Conservation (phyloP, 1,140 invertebrate species). For the Rhysida immarginata region DNA sequence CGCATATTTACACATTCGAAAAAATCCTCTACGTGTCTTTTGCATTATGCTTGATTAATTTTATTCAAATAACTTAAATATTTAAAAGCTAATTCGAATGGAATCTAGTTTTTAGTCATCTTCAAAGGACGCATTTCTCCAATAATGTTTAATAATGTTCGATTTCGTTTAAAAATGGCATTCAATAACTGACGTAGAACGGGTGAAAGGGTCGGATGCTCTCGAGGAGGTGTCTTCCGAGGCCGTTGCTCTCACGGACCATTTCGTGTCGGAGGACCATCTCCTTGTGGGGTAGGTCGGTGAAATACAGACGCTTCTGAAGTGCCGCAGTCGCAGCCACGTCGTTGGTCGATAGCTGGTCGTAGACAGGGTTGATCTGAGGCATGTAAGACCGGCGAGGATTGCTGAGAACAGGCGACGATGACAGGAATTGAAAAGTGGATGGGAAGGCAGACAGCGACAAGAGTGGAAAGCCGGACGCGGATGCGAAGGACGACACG, state of each 20-base stretch:
- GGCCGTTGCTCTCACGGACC: slow-evolving; percentile 5
- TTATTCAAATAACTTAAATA: no score
- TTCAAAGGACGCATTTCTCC: no score
- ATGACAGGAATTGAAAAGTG: no score
- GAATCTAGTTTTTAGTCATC: no score
- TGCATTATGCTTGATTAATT: no score
- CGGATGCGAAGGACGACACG: no score
- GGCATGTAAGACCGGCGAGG: neutral
- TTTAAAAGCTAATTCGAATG: no score
- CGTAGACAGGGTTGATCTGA: neutral
- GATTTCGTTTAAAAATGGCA: neutral
- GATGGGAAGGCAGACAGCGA: no score
- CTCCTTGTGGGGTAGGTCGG: neutral
- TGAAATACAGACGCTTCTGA: slow-evolving; percentile 2
- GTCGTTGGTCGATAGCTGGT: neutral
- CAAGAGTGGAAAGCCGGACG: no score
- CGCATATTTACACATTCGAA: no score
- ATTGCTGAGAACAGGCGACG: no score
- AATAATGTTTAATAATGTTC: neutral
- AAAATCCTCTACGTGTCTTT: no score
- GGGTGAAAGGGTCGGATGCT: slow-evolving; percentile 10
- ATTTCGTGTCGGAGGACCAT: neutral
- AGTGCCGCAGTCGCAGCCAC: neutral
- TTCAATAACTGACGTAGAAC: slow-evolving; percentile 8
- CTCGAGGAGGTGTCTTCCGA: slow-evolving; percentile 6